phyloP scores from a whole-genome alignment of 1,140 invertebrate genomes.

The Lutraria rhynchaena region DNA sequence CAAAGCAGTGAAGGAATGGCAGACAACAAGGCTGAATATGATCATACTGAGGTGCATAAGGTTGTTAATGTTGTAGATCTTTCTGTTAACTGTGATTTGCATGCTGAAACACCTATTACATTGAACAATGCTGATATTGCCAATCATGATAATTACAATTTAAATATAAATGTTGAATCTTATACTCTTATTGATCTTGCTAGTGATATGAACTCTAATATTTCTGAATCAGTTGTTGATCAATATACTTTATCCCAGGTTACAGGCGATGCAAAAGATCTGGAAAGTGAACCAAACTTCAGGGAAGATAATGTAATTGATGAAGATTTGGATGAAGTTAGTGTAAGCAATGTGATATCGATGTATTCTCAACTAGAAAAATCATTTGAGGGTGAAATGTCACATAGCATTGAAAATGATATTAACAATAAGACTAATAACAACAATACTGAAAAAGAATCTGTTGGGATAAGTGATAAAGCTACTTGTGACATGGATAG shows the following conservation, averaged over 20 bases:
- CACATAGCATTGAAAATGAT: conserved; percentile 3
- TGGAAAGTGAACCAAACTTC: background rate
- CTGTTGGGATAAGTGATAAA: background rate
- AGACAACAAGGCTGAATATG: background rate
- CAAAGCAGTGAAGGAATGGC: conserved; percentile 16
- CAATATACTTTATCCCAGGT: conserved; percentile 35
- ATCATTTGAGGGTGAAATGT: conserved; percentile 16
- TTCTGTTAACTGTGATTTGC: background rate
- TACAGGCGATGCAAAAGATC: conserved; percentile 39
- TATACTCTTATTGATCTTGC: background rate
- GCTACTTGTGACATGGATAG: no score
- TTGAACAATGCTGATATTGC: background rate
- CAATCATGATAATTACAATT: background rate
- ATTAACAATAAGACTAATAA: conserved; percentile 19
- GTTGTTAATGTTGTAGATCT: conserved; percentile 42
- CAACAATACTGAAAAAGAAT: background rate
- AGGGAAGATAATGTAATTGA: background rate
- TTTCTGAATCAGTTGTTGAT: conserved; percentile 2
- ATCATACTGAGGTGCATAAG: conserved; percentile 1
- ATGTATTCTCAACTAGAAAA: conserved; percentile 57
- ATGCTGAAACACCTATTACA: conserved; percentile 18
- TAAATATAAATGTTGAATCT: background rate
- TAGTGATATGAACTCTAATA: no score
- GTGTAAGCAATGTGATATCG: conserved; percentile 37
- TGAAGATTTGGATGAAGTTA: conserved; percentile 18